These are phyloP conservation scores for Wasmannia auropunctata DNA, from an alignment of 1,140 invertebrate species.

Conservation along the genomic window DNA sequence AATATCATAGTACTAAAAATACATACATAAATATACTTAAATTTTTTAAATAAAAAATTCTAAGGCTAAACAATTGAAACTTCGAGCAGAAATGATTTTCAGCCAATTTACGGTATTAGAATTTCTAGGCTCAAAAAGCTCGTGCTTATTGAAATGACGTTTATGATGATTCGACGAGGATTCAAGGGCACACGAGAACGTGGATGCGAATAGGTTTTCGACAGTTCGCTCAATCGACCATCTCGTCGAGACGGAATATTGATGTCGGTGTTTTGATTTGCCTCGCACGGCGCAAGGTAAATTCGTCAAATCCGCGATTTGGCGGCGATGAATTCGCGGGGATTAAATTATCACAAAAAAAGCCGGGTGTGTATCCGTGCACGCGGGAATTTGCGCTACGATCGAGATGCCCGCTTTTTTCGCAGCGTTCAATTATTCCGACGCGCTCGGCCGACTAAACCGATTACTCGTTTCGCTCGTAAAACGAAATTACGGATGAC, in stretches of 20 bases:
- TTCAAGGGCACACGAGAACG: conserved; percentile 8
- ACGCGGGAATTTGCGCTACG: conserved; percentile 36
- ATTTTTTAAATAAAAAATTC: background rate
- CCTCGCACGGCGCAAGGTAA: conserved; percentile 36
- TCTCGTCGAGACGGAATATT: conserved; percentile 47
- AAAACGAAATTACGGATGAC: conserved; percentile 56
- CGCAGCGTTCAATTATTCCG: conserved; percentile 51
- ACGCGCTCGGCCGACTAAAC: conserved; percentile 49
- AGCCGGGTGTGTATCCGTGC: conserved; percentile 2
- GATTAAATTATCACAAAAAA: conserved; percentile 56
- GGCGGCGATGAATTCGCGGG: conserved; percentile 41
- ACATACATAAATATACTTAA: too few species aligned
- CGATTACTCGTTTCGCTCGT: conserved; percentile 55
- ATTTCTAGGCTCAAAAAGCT: background rate
- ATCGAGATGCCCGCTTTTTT: conserved; percentile 23
- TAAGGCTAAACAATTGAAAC: background rate
- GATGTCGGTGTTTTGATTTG: conserved; percentile 48
- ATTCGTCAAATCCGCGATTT: conserved; percentile 56
- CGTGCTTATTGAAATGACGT: conserved; percentile 38
- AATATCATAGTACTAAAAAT: too few species aligned
- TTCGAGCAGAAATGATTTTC: background rate
- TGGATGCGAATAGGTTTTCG: conserved; percentile 11
- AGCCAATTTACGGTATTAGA: background rate
- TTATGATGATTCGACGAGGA: conserved; percentile 29
- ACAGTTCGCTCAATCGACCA: conserved; percentile 37